These are phyloP conservation scores for Emydoidea blandingii DNA, from an alignment of 2,797 vertebrate genomes.

Conservation along the genomic window DNA sequence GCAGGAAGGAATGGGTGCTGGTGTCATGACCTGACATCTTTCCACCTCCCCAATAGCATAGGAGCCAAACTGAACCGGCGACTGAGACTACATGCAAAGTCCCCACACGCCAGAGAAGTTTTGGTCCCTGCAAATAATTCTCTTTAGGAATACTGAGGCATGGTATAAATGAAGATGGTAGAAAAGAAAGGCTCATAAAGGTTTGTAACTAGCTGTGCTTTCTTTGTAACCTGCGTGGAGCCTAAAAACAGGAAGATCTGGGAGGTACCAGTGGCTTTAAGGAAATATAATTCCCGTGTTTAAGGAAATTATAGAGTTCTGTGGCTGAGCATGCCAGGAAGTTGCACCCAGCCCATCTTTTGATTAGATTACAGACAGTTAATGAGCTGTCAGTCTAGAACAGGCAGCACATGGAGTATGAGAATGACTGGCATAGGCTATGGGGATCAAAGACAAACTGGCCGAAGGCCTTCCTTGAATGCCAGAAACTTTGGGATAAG, in stretches of 20 bases:
- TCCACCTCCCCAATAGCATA: neutral
- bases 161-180: neutral
- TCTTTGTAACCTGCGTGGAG: constrained; percentile 24
- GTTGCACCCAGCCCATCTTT: neutral
- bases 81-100: neutral
- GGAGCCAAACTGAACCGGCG: neutral
- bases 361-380: neutral
- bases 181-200: neutral
- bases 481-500: neutral
- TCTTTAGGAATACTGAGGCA: neutral
- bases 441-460: neutral
- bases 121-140: neutral
- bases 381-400: neutral
- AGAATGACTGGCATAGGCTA: neutral
- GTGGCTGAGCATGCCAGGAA: neutral
- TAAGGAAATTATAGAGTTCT: neutral
- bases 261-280: neutral
- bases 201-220: neutral
- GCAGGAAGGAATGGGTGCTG: neutral
- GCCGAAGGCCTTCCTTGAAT: neutral
- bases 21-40: neutral
- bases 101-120: neutral
- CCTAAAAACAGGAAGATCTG: neutral
- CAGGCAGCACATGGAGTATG: neutral
- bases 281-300: neutral